Evolutionary conservation across 2,113 vertebrate species (phyloP).

Genomic region (Aspidoscelis tigris): DNA sequence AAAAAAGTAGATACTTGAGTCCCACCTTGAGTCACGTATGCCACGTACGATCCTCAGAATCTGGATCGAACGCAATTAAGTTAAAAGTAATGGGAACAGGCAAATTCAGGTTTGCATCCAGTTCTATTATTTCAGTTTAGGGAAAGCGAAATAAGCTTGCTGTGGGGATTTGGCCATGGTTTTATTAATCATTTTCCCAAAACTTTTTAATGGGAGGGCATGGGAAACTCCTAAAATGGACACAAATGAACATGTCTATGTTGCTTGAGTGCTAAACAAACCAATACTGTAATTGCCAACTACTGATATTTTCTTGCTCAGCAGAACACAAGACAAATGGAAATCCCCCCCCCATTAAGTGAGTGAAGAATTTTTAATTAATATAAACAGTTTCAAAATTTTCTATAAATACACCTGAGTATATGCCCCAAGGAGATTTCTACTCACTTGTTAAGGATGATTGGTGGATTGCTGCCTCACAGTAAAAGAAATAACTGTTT

Average conservation of each 20-base stretch:
- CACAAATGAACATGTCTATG: background rate
- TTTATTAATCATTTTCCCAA: no score
- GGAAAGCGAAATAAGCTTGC: no score
- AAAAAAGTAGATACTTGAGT: no score
- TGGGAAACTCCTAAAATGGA: background rate
- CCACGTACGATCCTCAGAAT: no score
- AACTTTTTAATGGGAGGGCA: no score
- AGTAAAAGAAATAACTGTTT: conserved; percentile 46
- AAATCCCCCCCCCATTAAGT: conserved; percentile 58
- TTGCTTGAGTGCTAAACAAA: background rate
- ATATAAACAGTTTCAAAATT: conserved; percentile 49
- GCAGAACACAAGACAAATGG: conserved; percentile 63
- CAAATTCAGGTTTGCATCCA: no score
- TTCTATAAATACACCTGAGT: conserved; percentile 59
- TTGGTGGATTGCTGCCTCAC: conserved; percentile 39
- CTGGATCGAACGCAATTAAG: no score
- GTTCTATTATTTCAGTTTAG: no score
- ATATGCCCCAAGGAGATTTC: conserved; percentile 43
- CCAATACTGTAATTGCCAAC: conserved; percentile 66
- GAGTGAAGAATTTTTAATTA: conserved; percentile 69
- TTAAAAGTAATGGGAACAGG: no score
- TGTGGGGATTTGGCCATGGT: no score
- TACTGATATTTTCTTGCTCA: conserved; percentile 67
- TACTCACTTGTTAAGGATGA: conserved; percentile 28
- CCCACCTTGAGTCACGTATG: no score